Evolutionary conservation across 2,113 vertebrate species (phyloP).

Genomic region (Delphinus delphis): DNA sequence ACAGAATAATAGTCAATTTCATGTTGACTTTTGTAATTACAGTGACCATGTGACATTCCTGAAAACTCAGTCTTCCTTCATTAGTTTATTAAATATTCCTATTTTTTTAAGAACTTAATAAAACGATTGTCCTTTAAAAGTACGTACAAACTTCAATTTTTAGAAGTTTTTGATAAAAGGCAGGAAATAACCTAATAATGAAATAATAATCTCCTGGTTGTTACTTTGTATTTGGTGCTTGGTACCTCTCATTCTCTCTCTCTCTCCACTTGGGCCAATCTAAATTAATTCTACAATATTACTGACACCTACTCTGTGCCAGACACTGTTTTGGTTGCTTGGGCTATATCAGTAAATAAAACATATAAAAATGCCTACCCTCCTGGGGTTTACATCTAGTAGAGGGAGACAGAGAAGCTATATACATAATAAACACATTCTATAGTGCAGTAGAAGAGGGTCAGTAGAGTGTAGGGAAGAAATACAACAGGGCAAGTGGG

Average conservation of each 20-base stretch:
- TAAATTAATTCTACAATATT: background rate
- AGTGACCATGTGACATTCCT: background rate
- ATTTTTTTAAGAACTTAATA: slow-evolving; percentile 60
- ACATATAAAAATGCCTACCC: background rate
- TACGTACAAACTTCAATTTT: slow-evolving; percentile 16
- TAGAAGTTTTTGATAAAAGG: slow-evolving; percentile 4
- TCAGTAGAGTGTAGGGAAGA: background rate
- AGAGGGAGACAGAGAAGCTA: background rate
- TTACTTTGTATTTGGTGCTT: background rate
- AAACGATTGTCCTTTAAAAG: slow-evolving; percentile 57
- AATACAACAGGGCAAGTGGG: background rate
- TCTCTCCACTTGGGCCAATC: background rate
- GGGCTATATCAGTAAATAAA: background rate
- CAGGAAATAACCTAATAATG: background rate
- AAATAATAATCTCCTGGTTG: background rate
- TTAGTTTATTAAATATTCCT: slow-evolving; percentile 60
- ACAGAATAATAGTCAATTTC: background rate
- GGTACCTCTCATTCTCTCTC: background rate
- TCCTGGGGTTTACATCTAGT: background rate
- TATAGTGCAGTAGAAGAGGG: background rate
- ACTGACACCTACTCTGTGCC: background rate
- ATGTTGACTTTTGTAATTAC: background rate
- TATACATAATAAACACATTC: background rate
- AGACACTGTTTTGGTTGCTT: background rate
- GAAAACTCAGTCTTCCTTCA: slow-evolving; percentile 49